Evolutionary conservation across 2,888 invertebrate genomes (phyloP).

Genomic region (Cyclophora punctaria): DNA sequence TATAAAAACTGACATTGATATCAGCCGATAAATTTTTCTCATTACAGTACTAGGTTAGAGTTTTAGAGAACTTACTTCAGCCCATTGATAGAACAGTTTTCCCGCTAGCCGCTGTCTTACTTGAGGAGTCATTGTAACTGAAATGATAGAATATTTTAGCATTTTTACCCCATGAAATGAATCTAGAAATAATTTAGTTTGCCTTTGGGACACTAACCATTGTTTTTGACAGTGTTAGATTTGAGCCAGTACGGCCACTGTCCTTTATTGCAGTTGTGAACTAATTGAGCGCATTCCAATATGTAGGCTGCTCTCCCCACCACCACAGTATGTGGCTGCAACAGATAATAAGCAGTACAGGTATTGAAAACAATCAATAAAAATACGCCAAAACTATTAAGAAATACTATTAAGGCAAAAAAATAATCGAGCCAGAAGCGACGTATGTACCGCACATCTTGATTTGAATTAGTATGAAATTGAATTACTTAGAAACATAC

Average conservation of each 20-base stretch:
- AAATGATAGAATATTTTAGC: conserved; percentile 61
- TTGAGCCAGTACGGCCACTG: conserved; percentile 99
- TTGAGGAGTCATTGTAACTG: conserved; percentile 62
- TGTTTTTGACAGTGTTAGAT: conserved; percentile 75
- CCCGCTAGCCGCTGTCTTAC: conserved; percentile 86
- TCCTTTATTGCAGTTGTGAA: conserved; percentile 97
- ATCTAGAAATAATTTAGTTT: neutral
- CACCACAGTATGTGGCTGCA: conserved; percentile 93
- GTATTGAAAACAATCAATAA: too few species aligned
- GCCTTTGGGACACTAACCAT: conserved; percentile 32
- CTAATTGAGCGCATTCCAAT: conserved; percentile 96
- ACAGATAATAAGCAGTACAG: conserved; percentile 7
- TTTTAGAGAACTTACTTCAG: conserved; percentile 77
- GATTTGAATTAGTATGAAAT: too few species aligned
- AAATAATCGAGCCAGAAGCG: too few species aligned
- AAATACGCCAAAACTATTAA: too few species aligned
- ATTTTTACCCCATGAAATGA: conserved; percentile 41
- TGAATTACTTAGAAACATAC: too few species aligned
- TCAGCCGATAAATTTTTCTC: too few species aligned
- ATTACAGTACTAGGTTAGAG: too few species aligned
- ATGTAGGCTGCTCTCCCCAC: conserved; percentile 93
- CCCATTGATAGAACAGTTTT: conserved; percentile 98
- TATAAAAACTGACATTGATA: too few species aligned
- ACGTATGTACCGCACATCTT: too few species aligned
- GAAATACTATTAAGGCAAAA: too few species aligned